Evolutionary conservation across 2,797 vertebrate species (phyloP).

Genomic region (Crax fasciolata): DNA sequence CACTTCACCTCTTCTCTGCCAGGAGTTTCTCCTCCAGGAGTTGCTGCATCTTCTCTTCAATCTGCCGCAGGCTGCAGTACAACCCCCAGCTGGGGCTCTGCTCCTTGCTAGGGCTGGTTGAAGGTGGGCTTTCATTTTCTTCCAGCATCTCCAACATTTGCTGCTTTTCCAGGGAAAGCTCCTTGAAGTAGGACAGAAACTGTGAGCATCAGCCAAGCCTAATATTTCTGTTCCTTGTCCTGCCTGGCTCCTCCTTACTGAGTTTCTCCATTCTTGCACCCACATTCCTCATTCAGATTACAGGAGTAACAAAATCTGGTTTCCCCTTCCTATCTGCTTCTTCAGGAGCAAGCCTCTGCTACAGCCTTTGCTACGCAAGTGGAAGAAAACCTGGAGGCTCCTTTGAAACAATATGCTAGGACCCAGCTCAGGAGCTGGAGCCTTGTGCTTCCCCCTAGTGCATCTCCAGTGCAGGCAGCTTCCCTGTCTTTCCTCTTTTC

Average conservation of each 20-base stretch:
- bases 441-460: background rate
- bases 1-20: conserved; percentile 90
- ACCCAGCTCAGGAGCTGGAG: background rate
- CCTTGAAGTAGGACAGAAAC: conserved; percentile 79
- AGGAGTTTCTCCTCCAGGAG: conserved; percentile 92
- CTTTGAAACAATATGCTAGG: background rate
- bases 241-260: background rate
- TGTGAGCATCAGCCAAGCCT: background rate
- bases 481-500: background rate
- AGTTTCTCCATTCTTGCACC: background rate
- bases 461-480: background rate
- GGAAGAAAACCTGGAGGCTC: background rate
- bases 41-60: conserved; percentile 93
- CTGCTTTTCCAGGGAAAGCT: conserved; percentile 93
- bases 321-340: background rate
- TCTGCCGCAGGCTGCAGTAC: conserved; percentile 89
- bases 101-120: conserved; percentile 66
- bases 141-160: conserved; percentile 91
- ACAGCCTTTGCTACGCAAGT: fast-evolving
- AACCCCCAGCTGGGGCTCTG: conserved; percentile 81
- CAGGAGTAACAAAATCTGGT: background rate
- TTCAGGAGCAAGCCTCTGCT: background rate
- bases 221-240: background rate
- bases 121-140: conserved; percentile 79
- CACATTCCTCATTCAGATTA: background rate